phyloP scores from a whole-genome alignment of 2,888 invertebrate genomes.

The Trissolcus brochymenae region DNA sequence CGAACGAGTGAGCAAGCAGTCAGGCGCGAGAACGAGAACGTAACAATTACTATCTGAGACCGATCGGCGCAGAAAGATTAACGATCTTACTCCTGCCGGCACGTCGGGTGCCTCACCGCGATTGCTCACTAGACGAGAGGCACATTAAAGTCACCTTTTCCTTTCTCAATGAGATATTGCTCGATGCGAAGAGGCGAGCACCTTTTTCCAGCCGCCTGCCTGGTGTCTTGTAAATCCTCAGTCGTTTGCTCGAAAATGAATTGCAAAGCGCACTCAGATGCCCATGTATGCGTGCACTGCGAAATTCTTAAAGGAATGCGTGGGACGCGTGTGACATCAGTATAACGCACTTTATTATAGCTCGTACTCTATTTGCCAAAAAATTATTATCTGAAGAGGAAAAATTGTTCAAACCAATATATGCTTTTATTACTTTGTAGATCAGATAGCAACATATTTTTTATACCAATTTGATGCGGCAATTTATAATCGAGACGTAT shows the following conservation, averaged over 20 bases:
- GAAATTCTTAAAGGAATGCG: conserved; percentile 33
- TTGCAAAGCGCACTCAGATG: conserved; percentile 49
- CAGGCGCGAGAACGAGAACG: conserved; percentile 74
- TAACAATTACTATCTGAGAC: conserved; percentile 76
- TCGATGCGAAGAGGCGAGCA: conserved; percentile 63
- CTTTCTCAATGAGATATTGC: conserved; percentile 76
- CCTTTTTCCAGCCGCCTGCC: conserved; percentile 60
- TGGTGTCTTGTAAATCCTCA: conserved; percentile 60
- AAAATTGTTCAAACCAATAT: too few species aligned
- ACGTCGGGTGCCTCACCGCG: conserved; percentile 71
- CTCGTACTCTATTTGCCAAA: conserved; percentile 34
- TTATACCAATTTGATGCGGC: too few species aligned
- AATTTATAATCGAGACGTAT: too few species aligned
- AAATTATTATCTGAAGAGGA: conserved; percentile 13
- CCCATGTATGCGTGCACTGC: conserved; percentile 22
- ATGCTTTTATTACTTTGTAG: too few species aligned
- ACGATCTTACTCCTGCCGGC: conserved; percentile 75
- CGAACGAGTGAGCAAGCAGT: conserved; percentile 63
- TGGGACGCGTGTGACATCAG: conserved; percentile 58
- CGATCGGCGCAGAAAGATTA: conserved; percentile 76
- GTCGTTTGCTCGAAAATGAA: conserved; percentile 58
- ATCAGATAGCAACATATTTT: too few species aligned
- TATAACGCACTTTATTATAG: conserved; percentile 59
- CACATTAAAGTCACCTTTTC: conserved; percentile 76
- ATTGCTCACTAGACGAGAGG: conserved; percentile 72